Evolutionary conservation across 2,888 invertebrate species (phyloP).

Genomic region (Diploptera punctata): DNA sequence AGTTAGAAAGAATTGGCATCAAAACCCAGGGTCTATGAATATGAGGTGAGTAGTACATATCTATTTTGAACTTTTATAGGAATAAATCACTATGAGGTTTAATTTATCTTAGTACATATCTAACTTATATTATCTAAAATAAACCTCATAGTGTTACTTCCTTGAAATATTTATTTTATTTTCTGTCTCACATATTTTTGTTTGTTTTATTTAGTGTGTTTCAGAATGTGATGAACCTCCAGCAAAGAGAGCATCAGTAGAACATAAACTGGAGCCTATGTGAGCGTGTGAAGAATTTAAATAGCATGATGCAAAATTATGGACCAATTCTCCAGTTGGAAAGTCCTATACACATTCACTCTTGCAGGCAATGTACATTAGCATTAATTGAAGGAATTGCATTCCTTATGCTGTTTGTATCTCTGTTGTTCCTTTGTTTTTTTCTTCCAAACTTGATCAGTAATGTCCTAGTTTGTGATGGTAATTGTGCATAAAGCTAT

Average conservation of each 20-base stretch:
- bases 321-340: conserved; percentile 1
- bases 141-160: no score
- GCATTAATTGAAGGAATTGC: background rate
- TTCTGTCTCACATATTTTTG: background rate
- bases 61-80: no score
- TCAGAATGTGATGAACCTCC: conserved; percentile 34
- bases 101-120: no score
- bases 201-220: conserved; percentile 23
- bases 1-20: no score
- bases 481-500: no score
- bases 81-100: no score
- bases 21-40: no score
- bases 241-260: conserved; percentile 24
- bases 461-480: no score
- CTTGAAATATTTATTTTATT: no score
- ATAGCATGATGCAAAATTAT: background rate
- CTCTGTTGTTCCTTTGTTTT: conserved; percentile 13
- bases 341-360: background rate
- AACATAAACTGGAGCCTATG: conserved; percentile 29
- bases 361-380: conserved; percentile 8
- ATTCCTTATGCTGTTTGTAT: conserved; percentile 1
- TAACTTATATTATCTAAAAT: no score
- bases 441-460: background rate
- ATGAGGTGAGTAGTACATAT: no score
- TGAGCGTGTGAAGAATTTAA: conserved; percentile 6